Percentiles rank a stretch among this genome's conserved stretches.
Conservation (phyloP, 2,888 invertebrate genomes). For the Agrotis puta region DNA sequence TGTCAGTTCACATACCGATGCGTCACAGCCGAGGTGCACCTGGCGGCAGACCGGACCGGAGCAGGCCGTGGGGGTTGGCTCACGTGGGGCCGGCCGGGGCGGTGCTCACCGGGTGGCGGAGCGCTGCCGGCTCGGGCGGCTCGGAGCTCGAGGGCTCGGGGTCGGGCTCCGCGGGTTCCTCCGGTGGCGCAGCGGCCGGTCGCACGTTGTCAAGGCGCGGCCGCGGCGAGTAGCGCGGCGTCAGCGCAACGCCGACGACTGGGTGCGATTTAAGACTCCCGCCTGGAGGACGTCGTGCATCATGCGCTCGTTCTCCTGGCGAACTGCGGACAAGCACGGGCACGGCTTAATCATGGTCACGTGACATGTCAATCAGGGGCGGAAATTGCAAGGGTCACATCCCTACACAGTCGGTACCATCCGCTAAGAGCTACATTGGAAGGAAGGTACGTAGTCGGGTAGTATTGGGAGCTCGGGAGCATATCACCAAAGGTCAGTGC, state of each 20-base stretch:
- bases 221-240: constrained; percentile 89
- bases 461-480: constrained; percentile 28
- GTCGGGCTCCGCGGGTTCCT: constrained; percentile 81
- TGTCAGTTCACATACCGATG: constrained; percentile 76
- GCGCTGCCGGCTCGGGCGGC: constrained; percentile 68
- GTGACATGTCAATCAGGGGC: constrained; percentile 47
- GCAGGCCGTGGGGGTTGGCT: constrained; percentile 56
- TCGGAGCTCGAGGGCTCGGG: constrained; percentile 65
- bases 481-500: constrained; percentile 43
- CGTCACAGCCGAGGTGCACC: constrained; percentile 67
- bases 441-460: constrained; percentile 30
- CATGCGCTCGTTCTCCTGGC: constrained; percentile 97
- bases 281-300: constrained; percentile 94
- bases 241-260: constrained; percentile 90
- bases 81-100: constrained; percentile 62
- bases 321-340: constrained; percentile 92
- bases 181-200: constrained; percentile 88
- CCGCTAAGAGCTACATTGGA: constrained; percentile 48
- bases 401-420: constrained; percentile 54
- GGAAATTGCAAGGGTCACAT: constrained; percentile 70
- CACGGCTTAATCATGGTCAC: constrained; percentile 80
- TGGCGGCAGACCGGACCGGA: constrained; percentile 52
- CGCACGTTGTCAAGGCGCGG: constrained; percentile 87
- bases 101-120: constrained; percentile 70
- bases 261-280: constrained; percentile 91